These are phyloP conservation scores for Battus philenor DNA, from an alignment of 1,140 invertebrate species.

Conservation along the genomic window DNA sequence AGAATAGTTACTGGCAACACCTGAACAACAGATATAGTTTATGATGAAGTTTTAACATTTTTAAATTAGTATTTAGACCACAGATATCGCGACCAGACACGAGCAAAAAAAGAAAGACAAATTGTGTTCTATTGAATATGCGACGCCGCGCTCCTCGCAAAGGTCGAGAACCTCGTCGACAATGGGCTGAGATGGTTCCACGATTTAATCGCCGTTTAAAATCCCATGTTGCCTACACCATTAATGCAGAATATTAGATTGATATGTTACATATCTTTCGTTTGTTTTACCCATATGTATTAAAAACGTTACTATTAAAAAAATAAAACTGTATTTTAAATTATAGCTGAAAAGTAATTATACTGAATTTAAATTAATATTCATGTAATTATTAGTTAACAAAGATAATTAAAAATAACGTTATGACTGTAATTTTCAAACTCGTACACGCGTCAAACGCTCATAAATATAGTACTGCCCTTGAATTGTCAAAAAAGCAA, in stretches of 20 bases:
- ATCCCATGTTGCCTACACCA: conserved; percentile 15
- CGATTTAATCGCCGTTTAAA: conserved; percentile 33
- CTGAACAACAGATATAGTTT: too few species aligned
- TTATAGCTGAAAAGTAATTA: too few species aligned
- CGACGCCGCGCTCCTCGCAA: conserved; percentile 43
- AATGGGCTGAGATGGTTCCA: conserved; percentile 50
- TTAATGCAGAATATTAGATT: conserved; percentile 7
- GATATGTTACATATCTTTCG: too few species aligned
- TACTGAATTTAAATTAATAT: too few species aligned
- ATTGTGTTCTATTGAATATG: conserved; percentile 51
- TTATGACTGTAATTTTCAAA: neutral
- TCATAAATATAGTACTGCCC: conserved; percentile 39
- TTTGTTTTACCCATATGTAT: too few species aligned
- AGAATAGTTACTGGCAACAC: too few species aligned
- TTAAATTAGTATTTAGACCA: conserved; percentile 5
- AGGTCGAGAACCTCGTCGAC: conserved; percentile 61
- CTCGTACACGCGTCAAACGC: conserved; percentile 6
- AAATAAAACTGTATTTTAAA: too few species aligned
- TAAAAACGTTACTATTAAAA: too few species aligned
- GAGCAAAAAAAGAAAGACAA: conserved; percentile 46
- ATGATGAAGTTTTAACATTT: conserved; percentile 5
- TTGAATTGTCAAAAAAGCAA: conserved; percentile 66
- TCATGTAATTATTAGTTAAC: neutral
- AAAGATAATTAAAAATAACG: neutral
- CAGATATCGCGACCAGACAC: conserved; percentile 21